These are phyloP conservation scores for Sclerurus mexicanus DNA, from an alignment of 2,113 vertebrate genomes.

Conservation along the genomic window DNA sequence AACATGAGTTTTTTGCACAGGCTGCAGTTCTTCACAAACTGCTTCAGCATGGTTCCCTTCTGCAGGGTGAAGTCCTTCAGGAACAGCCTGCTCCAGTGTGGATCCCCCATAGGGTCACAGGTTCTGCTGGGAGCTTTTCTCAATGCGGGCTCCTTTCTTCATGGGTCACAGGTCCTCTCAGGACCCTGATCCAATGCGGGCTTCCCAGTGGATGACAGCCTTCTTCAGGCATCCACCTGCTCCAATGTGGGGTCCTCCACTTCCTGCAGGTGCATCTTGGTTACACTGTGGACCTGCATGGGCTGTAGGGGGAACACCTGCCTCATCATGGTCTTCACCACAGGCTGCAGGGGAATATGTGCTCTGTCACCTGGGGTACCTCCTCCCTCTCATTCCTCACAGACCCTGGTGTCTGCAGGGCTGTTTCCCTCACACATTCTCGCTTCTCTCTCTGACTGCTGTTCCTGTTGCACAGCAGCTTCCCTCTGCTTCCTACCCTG, in stretches of 20 bases:
- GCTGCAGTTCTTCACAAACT: neutral
- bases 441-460: neutral
- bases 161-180: neutral
- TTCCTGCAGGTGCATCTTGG: neutral
- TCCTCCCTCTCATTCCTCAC: neutral
- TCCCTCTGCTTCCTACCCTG: too few relatives aligned
- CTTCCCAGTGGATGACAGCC: neutral
- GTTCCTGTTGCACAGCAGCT: neutral
- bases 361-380: rapidly evolving
- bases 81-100: neutral
- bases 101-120: rapidly evolving
- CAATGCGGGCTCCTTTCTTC: neutral
- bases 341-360: neutral
- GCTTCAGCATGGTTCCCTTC: neutral
- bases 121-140: neutral
- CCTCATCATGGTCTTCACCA: neutral
- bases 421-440: neutral
- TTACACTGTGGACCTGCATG: too few relatives aligned
- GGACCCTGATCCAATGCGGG: neutral
- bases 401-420: neutral
- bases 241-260: neutral
- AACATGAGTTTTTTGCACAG: rapidly evolving
- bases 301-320: neutral
- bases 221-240: neutral
- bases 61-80: neutral